Conservation (phyloP, 92 coral and sea anemone genomes). For the Umimayanthus kanabou region DNA sequence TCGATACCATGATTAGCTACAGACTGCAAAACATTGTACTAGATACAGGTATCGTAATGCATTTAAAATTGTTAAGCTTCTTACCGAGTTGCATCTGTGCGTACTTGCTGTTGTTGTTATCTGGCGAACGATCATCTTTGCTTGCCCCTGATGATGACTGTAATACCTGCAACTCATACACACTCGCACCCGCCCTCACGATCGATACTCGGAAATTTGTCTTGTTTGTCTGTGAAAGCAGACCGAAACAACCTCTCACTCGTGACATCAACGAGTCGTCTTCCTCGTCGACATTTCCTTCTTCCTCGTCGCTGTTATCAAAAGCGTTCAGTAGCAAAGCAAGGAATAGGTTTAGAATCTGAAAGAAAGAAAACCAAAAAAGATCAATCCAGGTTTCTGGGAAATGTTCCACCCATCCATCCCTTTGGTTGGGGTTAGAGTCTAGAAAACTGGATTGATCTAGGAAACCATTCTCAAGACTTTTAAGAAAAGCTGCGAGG, state of each 20-base stretch:
- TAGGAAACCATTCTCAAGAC: too few relatives aligned
- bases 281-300: constrained; percentile 55
- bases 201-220: constrained; percentile 37
- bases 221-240: constrained; percentile 65
- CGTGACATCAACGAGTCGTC: constrained; percentile 52
- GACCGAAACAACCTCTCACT: constrained; percentile 36
- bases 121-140: not conserved
- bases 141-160: not conserved
- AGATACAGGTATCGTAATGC: too few relatives aligned
- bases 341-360: constrained; percentile 87
- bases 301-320: constrained; percentile 80
- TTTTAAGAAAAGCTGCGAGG: not conserved
- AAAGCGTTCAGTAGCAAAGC: constrained; percentile 87
- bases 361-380: not conserved
- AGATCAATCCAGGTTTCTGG: too few relatives aligned
- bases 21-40: too few relatives aligned
- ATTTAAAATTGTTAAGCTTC: not conserved
- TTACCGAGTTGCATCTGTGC: constrained; percentile 11
- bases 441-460: too few relatives aligned
- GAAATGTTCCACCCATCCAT: too few relatives aligned
- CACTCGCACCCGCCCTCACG: constrained; percentile 23
- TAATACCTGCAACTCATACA: constrained; percentile 29
- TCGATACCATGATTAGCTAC: too few relatives aligned
- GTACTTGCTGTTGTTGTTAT: not conserved
- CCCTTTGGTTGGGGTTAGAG: too few relatives aligned